A percentile compares a stretch with the other conserved stretches of the same genome.
Conservation (phyloP, 2,113 vertebrate genomes). For the Cairina moschata region DNA sequence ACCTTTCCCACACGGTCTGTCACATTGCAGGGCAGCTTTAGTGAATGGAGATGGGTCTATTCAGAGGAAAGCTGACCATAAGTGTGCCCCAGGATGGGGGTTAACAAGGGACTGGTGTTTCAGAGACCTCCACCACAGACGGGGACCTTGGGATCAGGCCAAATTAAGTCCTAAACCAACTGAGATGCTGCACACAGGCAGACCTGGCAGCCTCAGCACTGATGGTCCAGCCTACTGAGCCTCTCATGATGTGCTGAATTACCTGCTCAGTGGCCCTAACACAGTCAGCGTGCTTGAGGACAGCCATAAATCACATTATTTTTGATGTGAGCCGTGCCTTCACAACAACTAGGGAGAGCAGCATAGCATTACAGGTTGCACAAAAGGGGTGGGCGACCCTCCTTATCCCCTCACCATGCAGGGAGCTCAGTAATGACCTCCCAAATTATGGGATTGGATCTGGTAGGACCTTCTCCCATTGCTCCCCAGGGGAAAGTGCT, state of each 20-base stretch:
- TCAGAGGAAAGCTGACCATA: too few relatives aligned
- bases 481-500: rapidly evolving
- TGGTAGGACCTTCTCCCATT: too few relatives aligned
- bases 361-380: too few relatives aligned
- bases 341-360: background rate
- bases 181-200: background rate
- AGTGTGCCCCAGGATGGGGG: background rate
- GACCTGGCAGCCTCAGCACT: background rate
- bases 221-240: background rate
- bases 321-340: background rate
- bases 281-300: too few relatives aligned
- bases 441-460: background rate
- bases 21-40: background rate
- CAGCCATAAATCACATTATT: background rate
- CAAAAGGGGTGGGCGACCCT: background rate
- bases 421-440: background rate
- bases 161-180: background rate
- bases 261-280: background rate
- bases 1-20: background rate
- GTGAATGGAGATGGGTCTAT: background rate
- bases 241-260: background rate
- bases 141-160: too few relatives aligned
- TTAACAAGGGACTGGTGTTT: background rate
- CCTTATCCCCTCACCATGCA: background rate
- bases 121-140: background rate